Base-by-base conservation (phyloP, 2,888 invertebrate species). In the Emmelina monodactyla region DNA sequence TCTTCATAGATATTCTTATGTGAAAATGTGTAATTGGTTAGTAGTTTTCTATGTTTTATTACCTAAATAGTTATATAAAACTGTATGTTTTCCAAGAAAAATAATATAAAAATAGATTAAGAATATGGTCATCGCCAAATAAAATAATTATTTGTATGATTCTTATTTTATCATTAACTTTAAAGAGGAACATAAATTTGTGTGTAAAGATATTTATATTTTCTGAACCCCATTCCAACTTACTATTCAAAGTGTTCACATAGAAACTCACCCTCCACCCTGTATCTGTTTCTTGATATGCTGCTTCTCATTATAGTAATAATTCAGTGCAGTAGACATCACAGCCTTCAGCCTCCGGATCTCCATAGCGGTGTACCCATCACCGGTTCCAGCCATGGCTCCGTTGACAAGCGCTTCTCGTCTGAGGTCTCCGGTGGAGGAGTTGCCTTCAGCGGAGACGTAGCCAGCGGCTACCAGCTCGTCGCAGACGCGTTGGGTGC, bases 241-340 rank as follows among this genome's bases (percentile, higher is more conserved):
- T 19, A 19, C 19, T 19, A 19, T 19, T 19, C 9, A 9, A 19
- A 6, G 19, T 19, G 6, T 6, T 19, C 9, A 6, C 9, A 19
- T 6, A 19, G 19, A 25, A 7, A 25, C 73, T 76, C 60, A 89
- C 86, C 93, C 92, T 50, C 93, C 92, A 16, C 88, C 88, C 58
- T 93, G 93, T 25, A 96, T 87, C 55, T 91, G 92, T 55, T 93
- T 94, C 69, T 98, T 99, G 49, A 94, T 91, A 67, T 99, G 99
- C 50, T 92, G 92, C 62, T 94, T 94, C 16, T 90, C 89, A 28
- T 91, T 89, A 60, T 99, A 99, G 64, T 94, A 99, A 38, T 86
- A 84, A 37, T 89, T 88, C 22, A 98, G 76, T 41, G 92, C 86
- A 6, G 82, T 68, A 0, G 88, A 79, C 48, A 91, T 89, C 48